A percentile compares a stretch with the other conserved stretches of the same genome.
Conservation (phyloP, 2,888 invertebrate species). For the Mermis nigrescens region DNA sequence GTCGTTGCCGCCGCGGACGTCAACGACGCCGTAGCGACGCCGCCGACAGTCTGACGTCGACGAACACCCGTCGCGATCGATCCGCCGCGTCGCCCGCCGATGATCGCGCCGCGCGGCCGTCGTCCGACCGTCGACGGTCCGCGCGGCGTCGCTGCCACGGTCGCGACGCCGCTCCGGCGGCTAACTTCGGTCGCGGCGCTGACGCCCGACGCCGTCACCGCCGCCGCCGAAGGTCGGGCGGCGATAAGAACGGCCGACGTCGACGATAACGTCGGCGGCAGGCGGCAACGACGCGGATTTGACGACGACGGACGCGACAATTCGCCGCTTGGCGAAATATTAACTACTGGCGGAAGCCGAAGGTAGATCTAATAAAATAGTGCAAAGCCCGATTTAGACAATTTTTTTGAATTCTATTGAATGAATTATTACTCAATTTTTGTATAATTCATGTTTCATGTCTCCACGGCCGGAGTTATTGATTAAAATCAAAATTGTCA, state of each 20-base stretch:
- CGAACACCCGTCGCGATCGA: no score
- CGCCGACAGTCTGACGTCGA: background rate
- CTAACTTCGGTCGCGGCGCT: background rate
- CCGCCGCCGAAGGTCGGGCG: conserved; percentile 2
- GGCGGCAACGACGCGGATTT: background rate
- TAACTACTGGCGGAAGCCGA: no score
- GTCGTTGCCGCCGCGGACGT: background rate
- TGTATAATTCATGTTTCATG: no score
- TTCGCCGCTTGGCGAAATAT: no score
- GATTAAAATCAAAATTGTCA: no score
- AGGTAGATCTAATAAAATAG: no score
- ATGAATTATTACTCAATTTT: no score
- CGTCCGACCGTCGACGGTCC: no score
- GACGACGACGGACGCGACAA: background rate
- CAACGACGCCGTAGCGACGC: background rate
- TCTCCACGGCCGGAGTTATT: no score
- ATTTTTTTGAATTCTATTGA: no score
- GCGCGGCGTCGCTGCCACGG: background rate
- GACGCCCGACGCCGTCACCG: background rate
- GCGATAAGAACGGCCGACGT: background rate
- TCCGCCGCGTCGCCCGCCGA: background rate
- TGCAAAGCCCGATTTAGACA: no score
- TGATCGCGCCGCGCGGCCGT: background rate
- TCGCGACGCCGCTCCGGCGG: background rate
- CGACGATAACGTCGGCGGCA: background rate